A percentile compares a stretch with the other conserved stretches of the same genome.
Conservation (phyloP, 2,888 invertebrate species). For the Phyllotreta cruciferae region DNA sequence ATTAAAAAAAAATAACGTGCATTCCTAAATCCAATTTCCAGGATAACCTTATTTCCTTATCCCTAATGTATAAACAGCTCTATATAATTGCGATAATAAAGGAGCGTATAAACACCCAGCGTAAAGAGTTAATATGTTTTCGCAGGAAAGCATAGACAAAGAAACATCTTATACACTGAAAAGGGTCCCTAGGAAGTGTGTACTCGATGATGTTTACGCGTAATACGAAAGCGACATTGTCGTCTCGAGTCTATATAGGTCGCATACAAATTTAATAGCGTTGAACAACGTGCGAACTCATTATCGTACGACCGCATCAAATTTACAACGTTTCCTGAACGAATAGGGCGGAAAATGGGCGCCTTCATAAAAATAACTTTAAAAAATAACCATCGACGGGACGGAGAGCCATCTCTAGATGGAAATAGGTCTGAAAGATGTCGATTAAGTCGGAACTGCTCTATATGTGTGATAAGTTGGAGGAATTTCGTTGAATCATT, state of each 20-base stretch:
- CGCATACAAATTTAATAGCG: constrained; percentile 5
- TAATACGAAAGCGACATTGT: too few species aligned
- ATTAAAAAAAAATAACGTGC: background rate
- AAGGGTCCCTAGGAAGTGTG: too few species aligned
- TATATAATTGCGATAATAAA: too few species aligned
- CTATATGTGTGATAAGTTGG: constrained; percentile 44
- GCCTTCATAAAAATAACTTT: constrained; percentile 19
- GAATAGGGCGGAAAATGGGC: background rate
- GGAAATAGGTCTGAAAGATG: constrained; percentile 35
- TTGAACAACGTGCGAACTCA: constrained; percentile 8
- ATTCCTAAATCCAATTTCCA: background rate
- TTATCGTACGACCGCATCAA: constrained; percentile 12
- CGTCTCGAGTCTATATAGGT: constrained; percentile 1
- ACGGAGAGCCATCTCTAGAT: constrained; percentile 23
- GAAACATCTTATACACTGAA: too few species aligned
- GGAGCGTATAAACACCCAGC: too few species aligned
- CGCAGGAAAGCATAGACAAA: too few species aligned
- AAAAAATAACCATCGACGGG: constrained; percentile 17
- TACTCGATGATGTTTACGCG: too few species aligned
- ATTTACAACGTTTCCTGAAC: constrained; percentile 1
- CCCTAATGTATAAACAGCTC: too few species aligned
- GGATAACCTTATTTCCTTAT: background rate
- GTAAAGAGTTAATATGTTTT: too few species aligned
- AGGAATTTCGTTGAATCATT: constrained; percentile 48
- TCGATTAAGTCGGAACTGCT: constrained; percentile 45